These are phyloP conservation scores for Thumatha senex DNA, from an alignment of 2,888 invertebrate species.

Conservation along the genomic window DNA sequence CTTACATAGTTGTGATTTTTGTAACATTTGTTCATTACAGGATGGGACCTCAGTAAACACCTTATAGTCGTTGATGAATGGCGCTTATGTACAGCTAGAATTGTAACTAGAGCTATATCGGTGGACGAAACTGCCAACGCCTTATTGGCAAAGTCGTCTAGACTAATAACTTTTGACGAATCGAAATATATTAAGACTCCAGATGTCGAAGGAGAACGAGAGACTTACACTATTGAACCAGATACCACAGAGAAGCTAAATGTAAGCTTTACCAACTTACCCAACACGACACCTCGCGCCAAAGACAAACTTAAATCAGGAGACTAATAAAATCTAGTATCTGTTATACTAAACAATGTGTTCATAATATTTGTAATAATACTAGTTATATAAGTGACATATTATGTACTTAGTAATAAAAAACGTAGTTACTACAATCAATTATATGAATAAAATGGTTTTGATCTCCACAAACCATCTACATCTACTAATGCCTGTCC, in stretches of 20 bases:
- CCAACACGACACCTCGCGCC: neutral
- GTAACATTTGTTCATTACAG: slow-evolving; percentile 53
- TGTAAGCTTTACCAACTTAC: too few relatives aligned
- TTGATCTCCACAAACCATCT: too few relatives aligned
- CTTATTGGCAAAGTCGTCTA: neutral
- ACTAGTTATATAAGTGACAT: neutral
- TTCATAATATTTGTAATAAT: neutral
- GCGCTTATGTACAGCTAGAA: slow-evolving; percentile 54
- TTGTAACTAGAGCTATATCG: slow-evolving; percentile 12
- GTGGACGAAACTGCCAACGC: slow-evolving; percentile 1
- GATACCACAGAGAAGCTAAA: slow-evolving; percentile 3
- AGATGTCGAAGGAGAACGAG: neutral
- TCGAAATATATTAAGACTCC: neutral
- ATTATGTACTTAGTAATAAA: neutral
- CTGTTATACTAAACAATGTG: neutral
- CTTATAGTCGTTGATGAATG: slow-evolving; percentile 84
- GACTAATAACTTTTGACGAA: slow-evolving; percentile 5
- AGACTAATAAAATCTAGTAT: neutral
- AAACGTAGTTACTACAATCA: neutral
- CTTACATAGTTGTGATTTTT: too few relatives aligned
- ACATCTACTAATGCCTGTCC: too few relatives aligned
- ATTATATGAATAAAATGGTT: too few relatives aligned
- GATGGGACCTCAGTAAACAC: slow-evolving; percentile 84
- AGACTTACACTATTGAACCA: slow-evolving; percentile 22
- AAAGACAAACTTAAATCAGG: neutral